phyloP scores from a whole-genome alignment of 2,113 vertebrate genomes.

The Pollimyrus isidori region DNA sequence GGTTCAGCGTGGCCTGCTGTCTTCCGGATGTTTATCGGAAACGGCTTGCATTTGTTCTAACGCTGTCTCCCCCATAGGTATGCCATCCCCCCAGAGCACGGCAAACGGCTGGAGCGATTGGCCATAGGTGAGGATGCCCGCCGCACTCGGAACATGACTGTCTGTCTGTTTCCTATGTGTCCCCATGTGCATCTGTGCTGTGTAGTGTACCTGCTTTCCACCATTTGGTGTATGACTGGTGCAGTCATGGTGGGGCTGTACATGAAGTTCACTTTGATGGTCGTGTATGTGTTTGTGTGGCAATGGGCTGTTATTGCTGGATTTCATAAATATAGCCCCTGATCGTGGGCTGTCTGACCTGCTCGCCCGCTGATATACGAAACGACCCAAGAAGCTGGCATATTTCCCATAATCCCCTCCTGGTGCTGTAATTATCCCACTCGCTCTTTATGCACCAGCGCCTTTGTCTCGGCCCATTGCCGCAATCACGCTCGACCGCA shows the following conservation, averaged over 20 bases:
- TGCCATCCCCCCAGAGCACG: conserved; percentile 71
- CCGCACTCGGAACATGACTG: background rate
- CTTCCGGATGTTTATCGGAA: background rate
- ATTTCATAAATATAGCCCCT: conserved; percentile 40
- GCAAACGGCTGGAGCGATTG: conserved; percentile 70
- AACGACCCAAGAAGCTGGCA: conserved; percentile 46
- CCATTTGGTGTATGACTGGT: background rate
- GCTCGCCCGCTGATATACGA: conserved; percentile 48
- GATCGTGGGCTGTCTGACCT: conserved; percentile 45
- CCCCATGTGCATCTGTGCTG: background rate
- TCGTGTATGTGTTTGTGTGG: background rate
- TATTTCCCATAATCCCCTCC: conserved; percentile 57
- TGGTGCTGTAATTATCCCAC: conserved; percentile 50
- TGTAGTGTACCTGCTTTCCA: background rate
- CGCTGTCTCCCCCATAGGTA: conserved; percentile 58
- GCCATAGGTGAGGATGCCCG: conserved; percentile 61
- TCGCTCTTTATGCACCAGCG: conserved; percentile 59
- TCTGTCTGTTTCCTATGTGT: background rate
- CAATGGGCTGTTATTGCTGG: background rate
- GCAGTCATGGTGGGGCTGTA: background rate
- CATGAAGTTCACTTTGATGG: background rate
- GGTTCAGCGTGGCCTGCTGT: background rate
- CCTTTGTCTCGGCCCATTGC: conserved; percentile 55
- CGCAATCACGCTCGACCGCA: conserved; percentile 63
- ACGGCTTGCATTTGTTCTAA: background rate